These are phyloP conservation scores for Cecropterus lyciades DNA, from an alignment of 1,140 invertebrate genomes.

Conservation along the genomic window DNA sequence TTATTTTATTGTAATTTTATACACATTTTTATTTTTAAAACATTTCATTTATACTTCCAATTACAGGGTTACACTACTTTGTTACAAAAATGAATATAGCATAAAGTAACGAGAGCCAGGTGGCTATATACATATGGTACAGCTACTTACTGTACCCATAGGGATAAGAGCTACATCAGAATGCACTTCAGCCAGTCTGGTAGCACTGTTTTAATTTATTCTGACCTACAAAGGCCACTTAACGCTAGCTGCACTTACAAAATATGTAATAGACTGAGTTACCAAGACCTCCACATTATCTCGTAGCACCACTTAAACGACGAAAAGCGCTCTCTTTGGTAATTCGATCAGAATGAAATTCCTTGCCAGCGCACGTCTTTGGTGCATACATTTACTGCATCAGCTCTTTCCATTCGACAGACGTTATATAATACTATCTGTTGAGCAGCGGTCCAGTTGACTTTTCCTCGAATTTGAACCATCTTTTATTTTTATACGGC, in stretches of 20 bases:
- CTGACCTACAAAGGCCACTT: conserved; percentile 9
- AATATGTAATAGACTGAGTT: conserved; percentile 11
- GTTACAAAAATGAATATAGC: too few relatives aligned
- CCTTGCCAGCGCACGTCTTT: conserved; percentile 28
- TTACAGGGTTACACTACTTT: too few relatives aligned
- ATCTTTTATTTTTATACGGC: too few relatives aligned
- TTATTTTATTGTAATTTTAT: too few relatives aligned
- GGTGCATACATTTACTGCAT: conserved; percentile 21
- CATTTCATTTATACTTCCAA: too few relatives aligned
- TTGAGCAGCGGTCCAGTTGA: not conserved
- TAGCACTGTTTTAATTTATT: conserved; percentile 5
- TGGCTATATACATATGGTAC: too few relatives aligned
- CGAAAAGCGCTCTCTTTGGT: conserved; percentile 30
- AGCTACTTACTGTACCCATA: too few relatives aligned
- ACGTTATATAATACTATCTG: conserved; percentile 1
- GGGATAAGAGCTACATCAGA: not conserved
- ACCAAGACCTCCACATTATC: conserved; percentile 12
- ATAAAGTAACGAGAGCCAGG: too few relatives aligned
- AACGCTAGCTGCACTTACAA: conserved; percentile 4
- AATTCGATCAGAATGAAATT: conserved; percentile 36
- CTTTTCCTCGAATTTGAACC: not conserved
- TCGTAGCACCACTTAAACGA: conserved; percentile 10
- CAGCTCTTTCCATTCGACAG: conserved; percentile 17
- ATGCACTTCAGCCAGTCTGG: conserved; percentile 1
- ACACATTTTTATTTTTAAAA: too few relatives aligned